phyloP scores from a whole-genome alignment of 37 sponge, comb jelly and placozoan species.

The Agelas oroides region DNA sequence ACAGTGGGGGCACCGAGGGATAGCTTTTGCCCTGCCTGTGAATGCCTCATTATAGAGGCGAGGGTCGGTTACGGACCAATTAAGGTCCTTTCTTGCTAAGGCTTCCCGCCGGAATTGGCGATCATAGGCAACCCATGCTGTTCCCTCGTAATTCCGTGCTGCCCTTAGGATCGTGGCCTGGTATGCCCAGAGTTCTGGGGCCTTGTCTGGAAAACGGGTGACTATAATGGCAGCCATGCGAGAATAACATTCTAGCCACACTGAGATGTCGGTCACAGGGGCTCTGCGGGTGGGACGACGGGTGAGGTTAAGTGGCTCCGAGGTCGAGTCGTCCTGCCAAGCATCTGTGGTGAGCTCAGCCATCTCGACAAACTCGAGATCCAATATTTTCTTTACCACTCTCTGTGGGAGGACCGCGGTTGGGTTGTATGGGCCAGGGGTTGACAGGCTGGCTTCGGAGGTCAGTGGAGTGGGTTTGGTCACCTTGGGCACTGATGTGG shows the following conservation, averaged over 20 bases:
- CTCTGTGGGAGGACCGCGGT: background rate
- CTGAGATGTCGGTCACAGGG: no score
- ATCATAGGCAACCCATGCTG: constrained; percentile 16
- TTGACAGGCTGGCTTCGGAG: no score
- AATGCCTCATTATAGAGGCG: no score
- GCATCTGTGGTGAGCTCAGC: constrained; percentile 3
- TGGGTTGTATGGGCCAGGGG: constrained; percentile 12
- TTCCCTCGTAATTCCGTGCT: background rate
- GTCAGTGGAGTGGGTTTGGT: no score
- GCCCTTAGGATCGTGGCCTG: constrained; percentile 15
- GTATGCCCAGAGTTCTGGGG: constrained; percentile 12
- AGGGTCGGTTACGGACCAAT: no score
- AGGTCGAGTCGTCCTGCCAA: background rate
- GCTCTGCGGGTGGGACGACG: background rate
- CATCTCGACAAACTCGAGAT: constrained; percentile 28
- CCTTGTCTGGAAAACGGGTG: constrained; percentile 9
- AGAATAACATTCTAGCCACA: constrained; percentile 4
- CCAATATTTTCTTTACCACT: background rate
- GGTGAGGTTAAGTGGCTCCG: background rate
- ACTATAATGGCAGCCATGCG: background rate
- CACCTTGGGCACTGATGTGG: no score
- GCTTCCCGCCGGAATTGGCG: constrained; percentile 7
- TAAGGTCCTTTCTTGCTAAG: background rate
- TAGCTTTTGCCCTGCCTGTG: constrained; percentile 1
- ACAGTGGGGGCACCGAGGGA: constrained; percentile 7